These are phyloP conservation scores for Pachypanchax playfairii DNA, from an alignment of 2,113 vertebrate genomes.

Conservation along the genomic window DNA sequence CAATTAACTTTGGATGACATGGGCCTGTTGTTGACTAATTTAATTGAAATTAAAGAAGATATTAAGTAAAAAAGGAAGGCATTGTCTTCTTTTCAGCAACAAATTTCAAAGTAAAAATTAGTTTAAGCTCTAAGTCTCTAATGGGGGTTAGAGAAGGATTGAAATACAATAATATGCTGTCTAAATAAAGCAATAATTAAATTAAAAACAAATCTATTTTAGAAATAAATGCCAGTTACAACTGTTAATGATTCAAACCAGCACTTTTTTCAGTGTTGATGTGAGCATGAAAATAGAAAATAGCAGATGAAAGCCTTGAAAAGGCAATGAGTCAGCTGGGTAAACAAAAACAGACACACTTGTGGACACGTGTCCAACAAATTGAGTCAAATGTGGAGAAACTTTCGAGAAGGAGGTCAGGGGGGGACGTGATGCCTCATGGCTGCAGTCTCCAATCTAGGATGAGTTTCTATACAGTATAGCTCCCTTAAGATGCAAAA, in stretches of 20 bases:
- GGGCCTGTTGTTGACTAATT: background rate
- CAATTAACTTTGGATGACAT: too few relatives aligned
- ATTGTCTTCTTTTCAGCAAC: background rate
- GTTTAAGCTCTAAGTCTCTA: constrained; percentile 3
- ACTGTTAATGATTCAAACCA: constrained; percentile 11
- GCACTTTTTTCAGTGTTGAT: constrained; percentile 1
- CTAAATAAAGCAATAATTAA: constrained; percentile 26
- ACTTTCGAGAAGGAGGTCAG: constrained; percentile 45
- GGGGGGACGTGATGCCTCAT: constrained; percentile 16
- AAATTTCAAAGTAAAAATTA: constrained; percentile 8
- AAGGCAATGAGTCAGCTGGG: constrained; percentile 18
- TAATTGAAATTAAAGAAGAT: background rate
- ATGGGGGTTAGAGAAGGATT: constrained; percentile 4
- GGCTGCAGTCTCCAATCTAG: constrained; percentile 56
- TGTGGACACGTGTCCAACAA: constrained; percentile 21
- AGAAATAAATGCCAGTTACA: constrained; percentile 22
- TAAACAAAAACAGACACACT: constrained; percentile 49
- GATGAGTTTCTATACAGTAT: constrained; percentile 27
- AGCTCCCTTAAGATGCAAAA: constrained; percentile 44
- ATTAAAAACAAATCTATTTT: constrained; percentile 41
- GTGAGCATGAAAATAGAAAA: constrained; percentile 2
- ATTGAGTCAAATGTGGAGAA: constrained; percentile 50
- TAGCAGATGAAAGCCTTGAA: constrained; percentile 21
- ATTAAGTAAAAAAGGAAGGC: background rate
- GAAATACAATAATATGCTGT: constrained; percentile 10